phyloP scores from a whole-genome alignment of 2,113 vertebrate species.

The Sinocyclocheilus maitianheensis region DNA sequence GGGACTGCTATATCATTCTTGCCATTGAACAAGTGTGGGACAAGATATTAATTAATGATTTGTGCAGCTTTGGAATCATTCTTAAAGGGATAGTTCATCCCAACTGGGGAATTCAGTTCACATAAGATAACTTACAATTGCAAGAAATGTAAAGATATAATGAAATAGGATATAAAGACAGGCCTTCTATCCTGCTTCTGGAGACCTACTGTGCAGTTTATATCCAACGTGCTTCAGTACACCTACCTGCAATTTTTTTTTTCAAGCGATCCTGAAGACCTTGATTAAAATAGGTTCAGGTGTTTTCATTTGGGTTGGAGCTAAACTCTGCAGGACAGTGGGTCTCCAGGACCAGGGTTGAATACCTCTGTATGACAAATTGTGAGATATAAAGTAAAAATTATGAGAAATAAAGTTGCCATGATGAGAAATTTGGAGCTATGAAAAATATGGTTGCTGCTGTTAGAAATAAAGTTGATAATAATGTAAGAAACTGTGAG shows the following conservation, averaged over 20 bases:
- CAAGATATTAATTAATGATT: neutral
- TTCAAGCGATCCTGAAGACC: no score
- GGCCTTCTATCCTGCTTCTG: neutral
- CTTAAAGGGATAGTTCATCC: neutral
- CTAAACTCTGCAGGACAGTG: neutral
- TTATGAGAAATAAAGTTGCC: neutral
- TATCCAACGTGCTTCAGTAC: neutral
- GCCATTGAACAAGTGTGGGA: neutral
- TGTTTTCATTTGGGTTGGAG: no score
- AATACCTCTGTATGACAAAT: neutral
- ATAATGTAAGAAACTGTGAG: neutral
- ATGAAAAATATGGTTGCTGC: neutral
- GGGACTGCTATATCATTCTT: constrained; percentile 25
- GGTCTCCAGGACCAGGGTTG: neutral
- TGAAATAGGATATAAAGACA: neutral
- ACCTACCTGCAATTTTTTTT: no score
- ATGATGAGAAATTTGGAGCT: neutral
- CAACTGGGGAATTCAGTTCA: neutral
- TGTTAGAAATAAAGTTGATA: neutral
- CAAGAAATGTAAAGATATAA: neutral
- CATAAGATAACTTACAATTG: neutral
- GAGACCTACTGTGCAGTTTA: no score
- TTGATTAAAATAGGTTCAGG: neutral
- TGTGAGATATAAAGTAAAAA: neutral
- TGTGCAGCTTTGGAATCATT: neutral